Percentiles rank a stretch among this genome's conserved stretches.
phyloP scores from a whole-genome alignment of 2,797 vertebrate species.

The Triplophysa bombifrons region DNA sequence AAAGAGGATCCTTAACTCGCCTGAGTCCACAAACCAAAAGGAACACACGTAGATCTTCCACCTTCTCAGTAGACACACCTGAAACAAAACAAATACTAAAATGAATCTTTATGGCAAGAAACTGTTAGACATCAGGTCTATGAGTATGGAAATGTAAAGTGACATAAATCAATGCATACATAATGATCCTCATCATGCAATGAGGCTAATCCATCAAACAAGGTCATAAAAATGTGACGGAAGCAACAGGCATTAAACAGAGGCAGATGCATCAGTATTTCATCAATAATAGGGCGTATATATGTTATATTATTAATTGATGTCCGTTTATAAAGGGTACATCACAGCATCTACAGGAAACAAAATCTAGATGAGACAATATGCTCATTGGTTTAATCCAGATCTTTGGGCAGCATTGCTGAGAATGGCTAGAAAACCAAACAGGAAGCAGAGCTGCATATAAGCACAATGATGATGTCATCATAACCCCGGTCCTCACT shows the following conservation, averaged over 20 bases:
- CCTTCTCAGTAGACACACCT: slow-evolving; percentile 43
- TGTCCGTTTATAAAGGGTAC: background rate
- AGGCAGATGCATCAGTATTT: slow-evolving; percentile 17
- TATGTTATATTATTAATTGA: background rate
- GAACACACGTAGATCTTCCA: slow-evolving; percentile 75
- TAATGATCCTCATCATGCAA: slow-evolving; percentile 5
- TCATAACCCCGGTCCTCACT: background rate
- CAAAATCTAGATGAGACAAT: background rate
- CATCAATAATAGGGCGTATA: slow-evolving; percentile 8
- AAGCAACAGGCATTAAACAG: background rate
- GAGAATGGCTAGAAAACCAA: background rate
- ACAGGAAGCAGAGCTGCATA: background rate
- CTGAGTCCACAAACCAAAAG: slow-evolving; percentile 91
- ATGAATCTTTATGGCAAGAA: background rate
- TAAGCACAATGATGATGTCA: background rate
- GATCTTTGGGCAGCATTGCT: background rate
- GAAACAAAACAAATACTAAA: slow-evolving; percentile 3
- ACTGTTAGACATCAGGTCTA: background rate
- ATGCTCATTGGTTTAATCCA: no score
- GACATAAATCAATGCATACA: slow-evolving; percentile 31
- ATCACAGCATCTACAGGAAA: background rate
- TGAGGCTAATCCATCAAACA: slow-evolving; percentile 41
- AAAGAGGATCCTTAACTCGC: slow-evolving; percentile 92
- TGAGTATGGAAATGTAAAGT: slow-evolving; percentile 19
- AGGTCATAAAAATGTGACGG: slow-evolving; percentile 16